Percentiles rank a stretch among this genome's conserved stretches.
phyloP scores from a whole-genome alignment of 2,888 invertebrate genomes.

The Drosophila macrospina region DNA sequence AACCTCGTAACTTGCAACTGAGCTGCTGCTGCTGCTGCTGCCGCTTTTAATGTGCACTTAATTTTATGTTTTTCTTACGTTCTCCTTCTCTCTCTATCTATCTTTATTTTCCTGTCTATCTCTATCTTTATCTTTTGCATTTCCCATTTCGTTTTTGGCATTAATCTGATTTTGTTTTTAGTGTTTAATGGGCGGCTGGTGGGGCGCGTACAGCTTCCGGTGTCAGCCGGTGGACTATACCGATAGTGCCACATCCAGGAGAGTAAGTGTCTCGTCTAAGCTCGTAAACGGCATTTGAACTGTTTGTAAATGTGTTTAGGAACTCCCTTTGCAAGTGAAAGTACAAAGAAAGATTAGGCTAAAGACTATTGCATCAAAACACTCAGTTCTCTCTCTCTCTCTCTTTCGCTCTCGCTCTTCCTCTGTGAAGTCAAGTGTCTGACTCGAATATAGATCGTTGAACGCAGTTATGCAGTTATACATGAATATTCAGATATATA shows the following conservation, averaged over 20 bases:
- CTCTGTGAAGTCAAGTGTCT: conserved; percentile 5
- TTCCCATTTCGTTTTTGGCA: conserved; percentile 63
- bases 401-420: not conserved
- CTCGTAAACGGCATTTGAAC: not conserved
- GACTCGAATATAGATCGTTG: not conserved
- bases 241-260: conserved; percentile 91
- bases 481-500: not conserved
- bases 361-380: conserved; percentile 3
- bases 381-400: not conserved
- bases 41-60: conserved; percentile 39
- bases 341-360: not conserved
- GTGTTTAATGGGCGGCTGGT: conserved; percentile 96
- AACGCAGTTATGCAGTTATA: conserved; percentile 21
- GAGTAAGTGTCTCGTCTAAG: conserved; percentile 89
- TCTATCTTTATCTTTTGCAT: conserved; percentile 15
- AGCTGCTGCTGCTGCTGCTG: conserved; percentile 26
- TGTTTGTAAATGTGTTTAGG: conserved; percentile 25
- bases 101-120: not conserved
- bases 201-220: conserved; percentile 93
- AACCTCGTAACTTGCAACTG: conserved; percentile 5
- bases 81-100: conserved; percentile 34
- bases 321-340: conserved; percentile 28
- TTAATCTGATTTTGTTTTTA: conserved; percentile 85
- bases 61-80: conserved; percentile 51
- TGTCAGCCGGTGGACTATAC: conserved; percentile 97